Evolutionary conservation across 1,140 invertebrate species (phyloP).

Genomic region (Drosophila lowei): DNA sequence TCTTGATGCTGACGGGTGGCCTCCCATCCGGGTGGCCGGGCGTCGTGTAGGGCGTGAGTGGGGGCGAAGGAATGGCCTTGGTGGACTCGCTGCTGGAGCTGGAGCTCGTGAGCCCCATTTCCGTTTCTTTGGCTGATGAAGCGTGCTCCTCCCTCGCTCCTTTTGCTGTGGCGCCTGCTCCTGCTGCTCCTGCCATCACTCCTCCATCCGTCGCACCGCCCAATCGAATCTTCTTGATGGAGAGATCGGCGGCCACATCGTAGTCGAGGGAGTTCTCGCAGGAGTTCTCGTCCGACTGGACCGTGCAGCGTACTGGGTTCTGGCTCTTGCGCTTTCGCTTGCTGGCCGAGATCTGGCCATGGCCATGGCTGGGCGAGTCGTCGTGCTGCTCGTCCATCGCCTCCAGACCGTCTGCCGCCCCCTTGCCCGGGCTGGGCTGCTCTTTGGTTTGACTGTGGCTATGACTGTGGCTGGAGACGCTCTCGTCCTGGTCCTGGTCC

Average conservation of each 20-base stretch:
- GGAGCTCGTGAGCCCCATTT: slow-evolving; percentile 29
- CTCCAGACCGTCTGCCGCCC: slow-evolving; percentile 84
- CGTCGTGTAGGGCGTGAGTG: slow-evolving; percentile 67
- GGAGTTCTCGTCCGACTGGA: slow-evolving; percentile 84
- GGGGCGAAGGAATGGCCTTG: slow-evolving; percentile 81
- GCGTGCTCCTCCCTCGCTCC: neutral
- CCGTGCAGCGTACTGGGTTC: slow-evolving; percentile 93
- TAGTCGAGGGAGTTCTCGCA: slow-evolving; percentile 84
- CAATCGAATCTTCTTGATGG: slow-evolving; percentile 72
- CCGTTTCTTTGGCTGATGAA: slow-evolving; percentile 56
- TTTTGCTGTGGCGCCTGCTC: neutral
- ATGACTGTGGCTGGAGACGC: slow-evolving; percentile 65
- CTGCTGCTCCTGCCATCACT: neutral
- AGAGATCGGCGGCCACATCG: slow-evolving; percentile 83
- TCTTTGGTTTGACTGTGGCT: slow-evolving; percentile 86
- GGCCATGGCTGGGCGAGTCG: slow-evolving; percentile 86
- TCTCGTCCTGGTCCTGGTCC: slow-evolving; percentile 23
- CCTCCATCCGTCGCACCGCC: slow-evolving; percentile 2
- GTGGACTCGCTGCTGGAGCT: slow-evolving; percentile 63
- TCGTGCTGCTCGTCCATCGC: slow-evolving; percentile 84
- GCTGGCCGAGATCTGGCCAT: slow-evolving; percentile 75
- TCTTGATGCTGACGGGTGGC: slow-evolving; percentile 37
- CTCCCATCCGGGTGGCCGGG: slow-evolving; percentile 26
- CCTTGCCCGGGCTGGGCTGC: slow-evolving; percentile 72
- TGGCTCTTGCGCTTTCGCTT: slow-evolving; percentile 95